A percentile compares a stretch with the other conserved stretches of the same genome.
These are phyloP conservation scores for Coptotermes formosanus DNA, from an alignment of 1,140 invertebrate genomes.

Conservation along the genomic window DNA sequence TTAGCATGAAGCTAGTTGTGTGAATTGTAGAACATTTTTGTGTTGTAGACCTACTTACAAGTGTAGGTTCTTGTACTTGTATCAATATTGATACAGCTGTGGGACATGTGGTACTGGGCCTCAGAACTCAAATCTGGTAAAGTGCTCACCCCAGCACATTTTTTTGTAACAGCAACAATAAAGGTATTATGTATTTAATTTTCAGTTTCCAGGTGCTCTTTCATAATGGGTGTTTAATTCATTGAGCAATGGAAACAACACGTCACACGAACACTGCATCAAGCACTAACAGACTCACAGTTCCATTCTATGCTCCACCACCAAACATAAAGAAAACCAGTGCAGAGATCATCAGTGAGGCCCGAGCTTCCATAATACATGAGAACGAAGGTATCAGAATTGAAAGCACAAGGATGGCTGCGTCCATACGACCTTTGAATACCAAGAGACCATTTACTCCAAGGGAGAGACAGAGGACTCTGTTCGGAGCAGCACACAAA, in stretches of 20 bases:
- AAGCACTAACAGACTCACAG: conserved; percentile 24
- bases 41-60: too few relatives aligned
- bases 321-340: conserved; percentile 60
- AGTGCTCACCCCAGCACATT: too few relatives aligned
- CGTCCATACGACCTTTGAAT: conserved; percentile 53
- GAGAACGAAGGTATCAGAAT: conserved; percentile 25
- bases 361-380: conserved; percentile 56
- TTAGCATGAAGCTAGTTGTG: too few relatives aligned
- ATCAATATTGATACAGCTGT: too few relatives aligned
- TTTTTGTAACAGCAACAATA: too few relatives aligned
- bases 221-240: neutral
- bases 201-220: neutral
- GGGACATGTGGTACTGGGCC: too few relatives aligned
- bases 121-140: too few relatives aligned
- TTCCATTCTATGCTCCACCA: conserved; percentile 50
- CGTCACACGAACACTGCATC: conserved; percentile 19
- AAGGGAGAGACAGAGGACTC: conserved; percentile 66
- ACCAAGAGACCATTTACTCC: conserved; percentile 79
- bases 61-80: too few relatives aligned
- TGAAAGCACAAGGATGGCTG: conserved; percentile 8
- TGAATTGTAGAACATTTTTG: too few relatives aligned
- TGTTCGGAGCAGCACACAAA: conserved; percentile 60
- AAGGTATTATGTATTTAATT: neutral
- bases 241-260: conserved; percentile 23
- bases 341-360: conserved; percentile 77